Percentiles rank a stretch among this genome's conserved stretches.
These are phyloP conservation scores for Turdus rufiventris DNA, from an alignment of 2,113 vertebrate genomes.

Conservation along the genomic window DNA sequence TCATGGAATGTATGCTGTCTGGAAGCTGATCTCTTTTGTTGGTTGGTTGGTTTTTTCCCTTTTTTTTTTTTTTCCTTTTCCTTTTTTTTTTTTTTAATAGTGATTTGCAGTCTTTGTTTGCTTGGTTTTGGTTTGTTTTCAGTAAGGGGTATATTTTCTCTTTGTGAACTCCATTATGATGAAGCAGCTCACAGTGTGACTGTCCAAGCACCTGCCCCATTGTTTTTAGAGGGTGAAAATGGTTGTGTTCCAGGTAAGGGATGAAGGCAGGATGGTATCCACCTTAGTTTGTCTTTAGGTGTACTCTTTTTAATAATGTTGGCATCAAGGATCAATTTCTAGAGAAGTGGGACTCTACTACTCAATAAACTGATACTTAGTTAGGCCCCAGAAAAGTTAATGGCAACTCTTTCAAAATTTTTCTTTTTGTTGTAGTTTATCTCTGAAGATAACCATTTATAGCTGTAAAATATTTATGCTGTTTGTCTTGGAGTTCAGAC, in stretches of 20 bases:
- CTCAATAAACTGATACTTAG: not conserved
- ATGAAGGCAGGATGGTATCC: not conserved
- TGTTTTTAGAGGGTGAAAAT: not conserved
- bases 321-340: not conserved
- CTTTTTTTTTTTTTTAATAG: not conserved
- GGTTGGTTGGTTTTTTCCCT: not conserved
- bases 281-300: not conserved
- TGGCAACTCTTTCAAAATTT: not conserved
- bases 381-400: not conserved
- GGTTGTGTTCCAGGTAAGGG: not conserved
- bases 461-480: not conserved
- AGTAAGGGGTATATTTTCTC: not conserved
- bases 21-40: not conserved
- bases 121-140: not conserved
- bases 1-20: not conserved
- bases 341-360: not conserved
- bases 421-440: not conserved
- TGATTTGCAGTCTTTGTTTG: not conserved
- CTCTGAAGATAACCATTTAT: not conserved
- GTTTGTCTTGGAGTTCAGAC: not conserved
- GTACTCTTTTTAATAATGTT: not conserved
- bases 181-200: not conserved
- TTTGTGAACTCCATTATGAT: not conserved
- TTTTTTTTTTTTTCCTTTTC: not conserved
- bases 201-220: not conserved